A percentile compares a stretch with the other conserved stretches of the same genome.
These are phyloP conservation scores for Nephila pilipes DNA, from an alignment of 1,140 invertebrate species.

Conservation along the genomic window DNA sequence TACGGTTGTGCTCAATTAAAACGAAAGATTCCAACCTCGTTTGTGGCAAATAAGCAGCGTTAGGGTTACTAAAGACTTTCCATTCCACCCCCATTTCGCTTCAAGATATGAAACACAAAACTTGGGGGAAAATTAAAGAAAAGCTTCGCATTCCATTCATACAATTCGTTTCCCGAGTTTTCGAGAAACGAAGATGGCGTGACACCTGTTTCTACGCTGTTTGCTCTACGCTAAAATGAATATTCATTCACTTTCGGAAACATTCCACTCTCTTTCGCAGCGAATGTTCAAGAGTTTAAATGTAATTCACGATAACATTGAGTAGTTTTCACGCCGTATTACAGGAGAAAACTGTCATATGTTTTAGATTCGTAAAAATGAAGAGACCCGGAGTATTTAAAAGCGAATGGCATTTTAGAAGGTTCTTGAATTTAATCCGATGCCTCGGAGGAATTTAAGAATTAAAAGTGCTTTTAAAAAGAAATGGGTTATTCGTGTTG, in stretches of 20 bases:
- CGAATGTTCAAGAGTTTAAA: not conserved
- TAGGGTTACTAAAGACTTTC: not conserved
- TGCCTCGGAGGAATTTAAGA: too few relatives aligned
- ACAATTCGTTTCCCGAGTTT: not conserved
- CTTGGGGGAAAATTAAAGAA: not conserved
- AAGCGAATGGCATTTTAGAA: too few relatives aligned
- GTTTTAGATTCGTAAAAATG: not conserved
- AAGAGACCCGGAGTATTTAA: not conserved
- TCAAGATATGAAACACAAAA: not conserved
- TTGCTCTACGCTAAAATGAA: not conserved
- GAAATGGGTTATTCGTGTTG: too few relatives aligned
- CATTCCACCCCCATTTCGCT: too few relatives aligned
- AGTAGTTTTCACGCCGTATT: not conserved
- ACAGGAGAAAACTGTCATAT: not conserved
- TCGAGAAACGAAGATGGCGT: not conserved
- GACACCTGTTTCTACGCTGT: not conserved
- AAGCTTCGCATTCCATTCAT: slow-evolving; percentile 7
- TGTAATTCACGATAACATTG: not conserved
- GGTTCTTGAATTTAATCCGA: too few relatives aligned
- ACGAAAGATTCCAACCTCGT: not conserved
- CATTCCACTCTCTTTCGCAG: not conserved
- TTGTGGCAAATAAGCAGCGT: not conserved
- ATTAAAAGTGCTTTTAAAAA: too few relatives aligned
- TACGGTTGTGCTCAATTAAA: not conserved
- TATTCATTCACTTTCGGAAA: not conserved